Conservation (phyloP, 2,888 invertebrate species). For the Chesias legatella region DNA sequence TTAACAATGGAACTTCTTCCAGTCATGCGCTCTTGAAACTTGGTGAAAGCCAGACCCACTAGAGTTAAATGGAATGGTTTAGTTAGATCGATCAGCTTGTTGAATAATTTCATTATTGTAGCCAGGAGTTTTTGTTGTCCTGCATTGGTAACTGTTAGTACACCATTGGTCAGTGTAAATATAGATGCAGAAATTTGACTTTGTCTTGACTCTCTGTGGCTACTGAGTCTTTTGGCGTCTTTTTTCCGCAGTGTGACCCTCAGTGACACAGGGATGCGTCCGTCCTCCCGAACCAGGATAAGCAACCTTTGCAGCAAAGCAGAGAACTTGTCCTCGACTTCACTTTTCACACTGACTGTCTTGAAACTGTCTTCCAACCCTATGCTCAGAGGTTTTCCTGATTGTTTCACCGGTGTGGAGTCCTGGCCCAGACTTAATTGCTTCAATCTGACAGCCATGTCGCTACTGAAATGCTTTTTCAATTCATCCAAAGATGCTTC, state of each 20-base stretch:
- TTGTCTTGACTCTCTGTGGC: conserved; percentile 88
- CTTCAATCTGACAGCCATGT: conserved; percentile 85
- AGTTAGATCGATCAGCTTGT: conserved; percentile 85
- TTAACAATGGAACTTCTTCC: conserved; percentile 87
- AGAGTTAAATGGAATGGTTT: conserved; percentile 90
- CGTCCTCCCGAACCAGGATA: conserved; percentile 87
- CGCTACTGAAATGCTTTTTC: conserved; percentile 83
- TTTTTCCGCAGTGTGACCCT: conserved; percentile 88
- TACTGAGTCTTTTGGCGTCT: conserved; percentile 83
- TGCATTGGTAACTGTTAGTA: conserved; percentile 69
- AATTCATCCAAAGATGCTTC: conserved; percentile 79
- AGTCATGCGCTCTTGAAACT: conserved; percentile 86
- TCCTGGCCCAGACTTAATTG: conserved; percentile 89
- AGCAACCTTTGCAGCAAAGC: conserved; percentile 85
- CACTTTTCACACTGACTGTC: conserved; percentile 85
- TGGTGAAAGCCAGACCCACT: conserved; percentile 90
- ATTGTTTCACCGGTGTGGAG: conserved; percentile 84
- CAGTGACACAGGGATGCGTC: conserved; percentile 87
- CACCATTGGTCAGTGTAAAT: conserved; percentile 76
- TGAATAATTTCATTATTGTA: conserved; percentile 87
- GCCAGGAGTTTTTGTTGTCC: conserved; percentile 84
- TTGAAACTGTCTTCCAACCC: conserved; percentile 90
- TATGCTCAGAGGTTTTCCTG: conserved; percentile 89
- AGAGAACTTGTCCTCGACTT: conserved; percentile 86
- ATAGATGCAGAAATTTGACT: conserved; percentile 85